Evolutionary conservation across 2,113 vertebrate species (phyloP).

Genomic region (Syngnathoides biaculeatus): DNA sequence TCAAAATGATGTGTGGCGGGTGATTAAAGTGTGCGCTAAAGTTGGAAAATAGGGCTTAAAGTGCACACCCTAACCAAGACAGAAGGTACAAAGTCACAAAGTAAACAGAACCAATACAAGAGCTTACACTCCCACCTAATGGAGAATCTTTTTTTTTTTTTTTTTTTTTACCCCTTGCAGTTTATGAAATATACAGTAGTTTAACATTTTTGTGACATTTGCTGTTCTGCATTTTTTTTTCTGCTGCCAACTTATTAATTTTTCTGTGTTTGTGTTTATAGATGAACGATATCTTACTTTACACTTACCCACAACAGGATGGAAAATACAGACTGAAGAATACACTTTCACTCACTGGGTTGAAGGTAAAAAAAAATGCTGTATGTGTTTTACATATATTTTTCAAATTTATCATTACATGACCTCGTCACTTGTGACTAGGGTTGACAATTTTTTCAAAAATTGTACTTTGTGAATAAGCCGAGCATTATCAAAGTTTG

Average conservation of each 20-base stretch:
- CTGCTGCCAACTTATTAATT: background rate
- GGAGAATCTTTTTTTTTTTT: constrained; percentile 40
- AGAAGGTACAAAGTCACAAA: background rate
- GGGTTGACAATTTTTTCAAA: too few species aligned
- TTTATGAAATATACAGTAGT: background rate
- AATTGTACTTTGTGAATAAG: too few species aligned
- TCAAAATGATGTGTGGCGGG: background rate
- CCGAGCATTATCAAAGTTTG: too few species aligned
- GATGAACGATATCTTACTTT: constrained; percentile 96
- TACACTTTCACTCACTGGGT: constrained; percentile 78
- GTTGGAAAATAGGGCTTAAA: background rate
- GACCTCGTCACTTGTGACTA: too few species aligned
- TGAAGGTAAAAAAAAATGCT: constrained; percentile 77
- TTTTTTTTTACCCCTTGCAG: too few species aligned
- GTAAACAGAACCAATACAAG: background rate
- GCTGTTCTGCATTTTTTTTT: background rate
- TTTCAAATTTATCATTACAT: too few species aligned
- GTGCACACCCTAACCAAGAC: background rate
- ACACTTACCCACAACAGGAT: constrained; percentile 93
- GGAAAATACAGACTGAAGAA: constrained; percentile 94
- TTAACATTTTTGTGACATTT: background rate
- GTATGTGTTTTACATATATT: too few species aligned
- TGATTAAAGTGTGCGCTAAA: background rate
- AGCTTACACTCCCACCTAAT: constrained; percentile 33
- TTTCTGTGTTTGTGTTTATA: constrained; percentile 50